Evolutionary conservation across 30 jellyfish, hydroid and myxozoan species (phyloP).

Genomic region (Clytia hemisphaerica): DNA sequence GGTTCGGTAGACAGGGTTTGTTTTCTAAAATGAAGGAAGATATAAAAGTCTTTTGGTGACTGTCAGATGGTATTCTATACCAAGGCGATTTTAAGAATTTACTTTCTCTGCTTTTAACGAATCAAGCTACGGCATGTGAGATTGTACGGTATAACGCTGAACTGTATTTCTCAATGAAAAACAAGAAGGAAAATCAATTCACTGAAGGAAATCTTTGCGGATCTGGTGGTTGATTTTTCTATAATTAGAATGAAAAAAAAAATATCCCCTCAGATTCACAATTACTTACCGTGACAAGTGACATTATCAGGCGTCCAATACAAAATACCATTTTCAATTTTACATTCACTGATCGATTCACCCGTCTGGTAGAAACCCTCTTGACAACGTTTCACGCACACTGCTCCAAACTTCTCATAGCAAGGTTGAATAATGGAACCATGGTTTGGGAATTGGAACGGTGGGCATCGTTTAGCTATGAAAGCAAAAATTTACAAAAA

Average conservation of each 20-base stretch:
- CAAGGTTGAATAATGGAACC: constrained; percentile 7
- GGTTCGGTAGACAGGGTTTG: neutral
- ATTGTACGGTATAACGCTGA: too few species aligned
- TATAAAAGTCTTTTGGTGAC: too few species aligned
- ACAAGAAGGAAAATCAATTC: too few species aligned
- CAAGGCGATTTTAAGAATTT: too few species aligned
- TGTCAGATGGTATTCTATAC: too few species aligned
- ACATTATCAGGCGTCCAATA: neutral
- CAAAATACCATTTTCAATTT: neutral
- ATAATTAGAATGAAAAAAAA: too few species aligned
- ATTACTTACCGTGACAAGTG: constrained; percentile 5
- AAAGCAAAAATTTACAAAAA: too few species aligned
- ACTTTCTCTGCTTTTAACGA: too few species aligned
- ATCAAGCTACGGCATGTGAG: too few species aligned
- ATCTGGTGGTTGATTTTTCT: too few species aligned
- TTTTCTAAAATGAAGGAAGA: neutral
- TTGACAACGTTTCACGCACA: neutral
- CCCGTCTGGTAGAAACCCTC: neutral
- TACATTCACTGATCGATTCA: neutral
- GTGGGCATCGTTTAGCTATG: constrained; percentile 9
- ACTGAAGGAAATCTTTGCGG: too few species aligned
- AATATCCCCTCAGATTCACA: neutral
- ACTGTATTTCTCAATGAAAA: too few species aligned
- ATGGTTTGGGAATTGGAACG: neutral
- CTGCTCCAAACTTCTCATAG: neutral